Conservation (phyloP, 2,797 vertebrate species). For the Glossophaga mutica region DNA sequence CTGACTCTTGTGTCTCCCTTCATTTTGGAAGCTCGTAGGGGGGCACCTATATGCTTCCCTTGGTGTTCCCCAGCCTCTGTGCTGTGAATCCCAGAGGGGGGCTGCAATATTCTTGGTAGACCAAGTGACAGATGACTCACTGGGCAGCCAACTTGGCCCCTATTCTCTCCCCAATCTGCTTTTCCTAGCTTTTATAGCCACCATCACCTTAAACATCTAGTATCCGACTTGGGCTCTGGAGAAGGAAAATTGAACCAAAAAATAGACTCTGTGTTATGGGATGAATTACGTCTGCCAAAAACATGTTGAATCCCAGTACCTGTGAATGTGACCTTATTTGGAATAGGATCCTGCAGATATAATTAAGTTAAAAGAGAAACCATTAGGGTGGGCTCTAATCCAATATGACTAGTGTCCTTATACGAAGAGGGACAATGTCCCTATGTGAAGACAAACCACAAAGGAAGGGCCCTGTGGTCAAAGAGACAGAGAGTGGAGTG, state of each 20-base stretch:
- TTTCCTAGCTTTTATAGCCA: not conserved
- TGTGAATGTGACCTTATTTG: not conserved
- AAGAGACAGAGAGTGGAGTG: not conserved
- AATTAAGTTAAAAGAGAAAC: not conserved
- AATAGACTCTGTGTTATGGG: not conserved
- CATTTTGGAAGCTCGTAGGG: not conserved
- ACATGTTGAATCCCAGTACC: not conserved
- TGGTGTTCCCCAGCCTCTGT: no score
- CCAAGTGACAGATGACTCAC: not conserved
- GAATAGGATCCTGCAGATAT: not conserved
- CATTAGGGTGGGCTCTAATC: not conserved
- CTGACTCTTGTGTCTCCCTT: not conserved
- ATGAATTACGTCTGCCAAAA: not conserved
- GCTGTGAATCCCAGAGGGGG: not conserved
- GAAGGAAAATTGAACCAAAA: not conserved
- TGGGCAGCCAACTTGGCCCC: not conserved
- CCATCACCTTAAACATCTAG: not conserved
- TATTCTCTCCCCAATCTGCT: not conserved
- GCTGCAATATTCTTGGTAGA: not conserved
- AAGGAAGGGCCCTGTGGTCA: no score
- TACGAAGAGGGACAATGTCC: not conserved
- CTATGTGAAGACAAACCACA: not conserved
- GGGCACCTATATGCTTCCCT: fast-evolving
- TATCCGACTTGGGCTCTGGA: not conserved
- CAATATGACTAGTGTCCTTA: not conserved